Evolutionary conservation across 2,797 vertebrate genomes (phyloP), one percentile per base, ranked within the genome.

Genomic region (Pipistrellus pygmaeus): DNA sequence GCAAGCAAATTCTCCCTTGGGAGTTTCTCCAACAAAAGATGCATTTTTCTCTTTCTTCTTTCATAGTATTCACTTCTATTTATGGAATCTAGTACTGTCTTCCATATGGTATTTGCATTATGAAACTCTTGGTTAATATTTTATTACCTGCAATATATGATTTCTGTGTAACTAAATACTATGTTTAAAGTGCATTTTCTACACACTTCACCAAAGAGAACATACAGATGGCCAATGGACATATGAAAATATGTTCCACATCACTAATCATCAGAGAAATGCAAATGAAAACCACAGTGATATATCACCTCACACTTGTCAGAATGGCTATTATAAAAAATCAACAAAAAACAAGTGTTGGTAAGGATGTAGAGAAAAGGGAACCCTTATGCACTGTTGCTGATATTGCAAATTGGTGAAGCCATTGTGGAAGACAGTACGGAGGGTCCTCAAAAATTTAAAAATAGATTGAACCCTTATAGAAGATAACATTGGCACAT

Each of bases 81-180:
- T 71, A 35, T 76, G 15, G 60, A 75, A 27, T 30, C 72, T 30
- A 69, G 41, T 12, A 6, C 9, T 96, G 35, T 80, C 57, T 96
- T 89, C 18, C 66, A 2, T 41, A 64, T 11, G 57, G 6, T 21
- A 71, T 82, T 73, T 46, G 35, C 73, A 62, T 89, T 85, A 71
- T 76, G 13, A 46, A 85, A 53, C 89, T 86, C 41, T 35, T 35
- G 25, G 38, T 68, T 87, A 94, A 89, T 64, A 64, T 84, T 94
- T 85, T 81, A 69, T 93, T 84, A 44, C 14, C 44, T 82, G 94
- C 60, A 85, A 60, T 46, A 57, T 81, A 38, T 20, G 62, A 86
- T 86, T 94, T 95, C 23, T 60, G 20, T 73, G 75, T 4, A 92
- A 78, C 17, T 72, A 85, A 95, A 75, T 90, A 69, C 41, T 82